Base-by-base conservation (phyloP, 2,113 vertebrate species). In the Mormoops blainvillei region DNA sequence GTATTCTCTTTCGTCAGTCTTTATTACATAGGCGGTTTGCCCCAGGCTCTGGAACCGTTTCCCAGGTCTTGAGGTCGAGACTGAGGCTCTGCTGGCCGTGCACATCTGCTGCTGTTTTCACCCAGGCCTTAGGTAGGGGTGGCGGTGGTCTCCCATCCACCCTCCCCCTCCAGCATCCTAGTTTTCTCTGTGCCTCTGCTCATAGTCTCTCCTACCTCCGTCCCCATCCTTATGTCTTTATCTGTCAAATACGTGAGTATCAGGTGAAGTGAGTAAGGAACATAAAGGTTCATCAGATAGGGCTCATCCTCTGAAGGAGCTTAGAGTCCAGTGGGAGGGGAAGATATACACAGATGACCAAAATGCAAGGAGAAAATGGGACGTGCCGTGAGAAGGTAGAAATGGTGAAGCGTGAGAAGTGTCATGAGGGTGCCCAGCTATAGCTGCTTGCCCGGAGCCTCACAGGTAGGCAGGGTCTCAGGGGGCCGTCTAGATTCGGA, bases 331-430 rank as follows among this genome's bases (percentile, higher is more conserved):
- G 12, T 81, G 65, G 48, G 33, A 52, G 63, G 73, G 54, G 33
- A 54, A 87, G 93, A 36, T 31, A 16, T 10, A 36, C 48, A 68
- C 16, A 43, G 33, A 7, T 74, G 56, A 48, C 48, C 50, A 52
- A n/a, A 84, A 74, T 61, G 41, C 70, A 36, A 61, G 76, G 70
- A 77, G 81, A 48, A 58, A 85, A 63, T 50, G 82, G 87, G 26
- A 63, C 2, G 0, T 58, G 14, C 43, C 14, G 1, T 5, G 38
- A 52, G 16, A 31, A 65, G 56, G 9, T 74, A 36, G 43, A 91
- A 85, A 77, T 33, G 33, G 31, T 18, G 19, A 71, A 41, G 36
- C 8, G 5, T 78, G 31, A 92, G 50, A 13, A 15, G 2, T 38
- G 45, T 81, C 52, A 4, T 7, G 52, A 87, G 67, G 61, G 19